Conservation (phyloP, 2,113 vertebrate species). For the Merops nubicus region DNA sequence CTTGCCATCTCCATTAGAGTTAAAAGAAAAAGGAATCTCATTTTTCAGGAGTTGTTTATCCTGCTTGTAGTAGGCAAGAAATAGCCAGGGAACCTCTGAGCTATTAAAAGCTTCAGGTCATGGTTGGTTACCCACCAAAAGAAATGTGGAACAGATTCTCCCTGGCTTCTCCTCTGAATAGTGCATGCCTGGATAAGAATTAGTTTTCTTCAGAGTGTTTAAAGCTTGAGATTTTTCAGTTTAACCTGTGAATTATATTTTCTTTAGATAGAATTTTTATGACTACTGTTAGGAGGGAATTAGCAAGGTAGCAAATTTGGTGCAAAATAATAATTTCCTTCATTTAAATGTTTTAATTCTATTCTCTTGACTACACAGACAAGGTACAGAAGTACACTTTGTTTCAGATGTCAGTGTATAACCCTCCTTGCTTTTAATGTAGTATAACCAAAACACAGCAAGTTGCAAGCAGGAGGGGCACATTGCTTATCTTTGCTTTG, state of each 20-base stretch:
- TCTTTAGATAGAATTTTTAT: not conserved
- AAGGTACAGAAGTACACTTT: not conserved
- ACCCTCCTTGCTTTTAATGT: not conserved
- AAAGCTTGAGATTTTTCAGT: not conserved
- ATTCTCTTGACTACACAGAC: not conserved
- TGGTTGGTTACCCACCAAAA: not conserved
- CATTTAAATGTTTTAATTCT: not conserved
- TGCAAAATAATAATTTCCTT: not conserved
- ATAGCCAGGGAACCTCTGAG: not conserved
- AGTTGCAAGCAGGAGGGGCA: not conserved
- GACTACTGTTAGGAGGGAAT: not conserved
- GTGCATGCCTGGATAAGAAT: not conserved
- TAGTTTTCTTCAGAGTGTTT: not conserved
- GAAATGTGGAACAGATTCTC: accelerated
- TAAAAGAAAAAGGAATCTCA: not conserved
- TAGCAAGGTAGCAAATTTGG: not conserved
- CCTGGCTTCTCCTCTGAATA: not conserved
- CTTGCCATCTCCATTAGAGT: not conserved
- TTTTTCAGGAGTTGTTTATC: not conserved
- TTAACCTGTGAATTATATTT: not conserved
- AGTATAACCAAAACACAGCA: accelerated
- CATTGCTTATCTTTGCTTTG: not conserved
- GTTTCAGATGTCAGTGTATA: not conserved
- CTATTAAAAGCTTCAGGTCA: not conserved
- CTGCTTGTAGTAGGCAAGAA: not conserved